Evolutionary conservation across 2,888 invertebrate genomes (phyloP), one percentile per base, ranked within the genome.

Genomic region (Mechanitis mazaeus): DNA sequence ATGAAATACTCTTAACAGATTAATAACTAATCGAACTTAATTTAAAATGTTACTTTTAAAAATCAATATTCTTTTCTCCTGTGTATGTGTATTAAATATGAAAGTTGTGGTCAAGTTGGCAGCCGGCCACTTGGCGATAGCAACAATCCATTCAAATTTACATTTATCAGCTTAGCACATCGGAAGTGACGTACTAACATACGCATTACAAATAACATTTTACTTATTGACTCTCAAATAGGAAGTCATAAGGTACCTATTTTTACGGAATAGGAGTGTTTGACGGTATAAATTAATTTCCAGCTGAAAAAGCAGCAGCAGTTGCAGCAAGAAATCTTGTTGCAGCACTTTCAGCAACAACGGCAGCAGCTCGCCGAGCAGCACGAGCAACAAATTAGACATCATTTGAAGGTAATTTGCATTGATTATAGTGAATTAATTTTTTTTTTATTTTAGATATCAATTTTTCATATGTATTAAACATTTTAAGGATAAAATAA

Each of bases 301-400:
- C 94, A 97, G 95, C 92, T 97, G 83, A 97, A 97, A 92, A 96
- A 97, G 90, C 96, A 96, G 83, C 97, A 97, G 85, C 96, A 97
- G 87, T 90, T 97, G 77, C 97, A 97, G 84, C 97, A 97, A 80
- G 96, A 97, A 89, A 95, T 96, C 77, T 92, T 97, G 72, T 92
- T 96, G 79, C 96, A 97, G 85, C 95, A 96, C 83, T 97, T 96
- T 91, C 96, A 97, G 84, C 96, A 95, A 77, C 96, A 97, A 84
- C 95, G 96, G 76, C 95, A 97, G 81, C 96, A 97, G 87, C 91
- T 97, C 66, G 96, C 96, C 71, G 94, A 96, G 83, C 94, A 97
- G 80, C 97, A 97, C 86, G 96, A 97, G 86, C 94, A 96, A 77
- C 96, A 97, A 85, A 91, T 97, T 74, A 92, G 95, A 85, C 96